phyloP scores from a whole-genome alignment of 1,140 invertebrate genomes.

The Achroia grisella region DNA sequence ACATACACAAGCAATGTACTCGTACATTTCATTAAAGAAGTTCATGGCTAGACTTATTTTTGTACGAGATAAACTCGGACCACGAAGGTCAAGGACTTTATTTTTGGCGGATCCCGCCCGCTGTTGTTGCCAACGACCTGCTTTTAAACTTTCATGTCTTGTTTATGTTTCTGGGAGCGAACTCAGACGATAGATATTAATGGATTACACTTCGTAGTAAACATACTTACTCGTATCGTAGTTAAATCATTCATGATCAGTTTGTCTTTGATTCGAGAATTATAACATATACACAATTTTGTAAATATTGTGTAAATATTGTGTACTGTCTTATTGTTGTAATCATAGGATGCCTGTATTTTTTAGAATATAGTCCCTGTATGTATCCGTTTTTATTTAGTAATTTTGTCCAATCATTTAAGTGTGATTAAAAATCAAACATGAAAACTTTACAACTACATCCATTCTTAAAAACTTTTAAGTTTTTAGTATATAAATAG shows the following conservation, averaged over 20 bases:
- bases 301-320: too few species aligned
- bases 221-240: constrained; percentile 9
- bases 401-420: too few species aligned
- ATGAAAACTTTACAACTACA: too few species aligned
- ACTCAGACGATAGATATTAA: constrained; percentile 13
- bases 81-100: constrained; percentile 63
- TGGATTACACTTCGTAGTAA: constrained; percentile 27
- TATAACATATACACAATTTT: too few species aligned
- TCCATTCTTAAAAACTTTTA: too few species aligned
- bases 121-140: constrained; percentile 40
- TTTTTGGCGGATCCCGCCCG: constrained; percentile 53
- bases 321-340: too few species aligned
- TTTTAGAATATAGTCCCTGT: too few species aligned
- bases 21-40: constrained; percentile 40
- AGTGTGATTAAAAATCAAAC: too few species aligned
- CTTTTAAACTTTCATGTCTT: constrained; percentile 26
- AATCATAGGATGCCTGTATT: too few species aligned
- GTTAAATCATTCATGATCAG: constrained; percentile 16
- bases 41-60: constrained; percentile 66
- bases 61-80: constrained; percentile 49
- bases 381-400: too few species aligned
- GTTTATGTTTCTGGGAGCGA: constrained; percentile 33
- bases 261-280: too few species aligned
- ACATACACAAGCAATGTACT: constrained; percentile 41
- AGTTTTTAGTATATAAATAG: too few species aligned